Evolutionary conservation across 37 sponge, comb jelly and placozoan species (phyloP).

Genomic region (Ephydatia muelleri): DNA sequence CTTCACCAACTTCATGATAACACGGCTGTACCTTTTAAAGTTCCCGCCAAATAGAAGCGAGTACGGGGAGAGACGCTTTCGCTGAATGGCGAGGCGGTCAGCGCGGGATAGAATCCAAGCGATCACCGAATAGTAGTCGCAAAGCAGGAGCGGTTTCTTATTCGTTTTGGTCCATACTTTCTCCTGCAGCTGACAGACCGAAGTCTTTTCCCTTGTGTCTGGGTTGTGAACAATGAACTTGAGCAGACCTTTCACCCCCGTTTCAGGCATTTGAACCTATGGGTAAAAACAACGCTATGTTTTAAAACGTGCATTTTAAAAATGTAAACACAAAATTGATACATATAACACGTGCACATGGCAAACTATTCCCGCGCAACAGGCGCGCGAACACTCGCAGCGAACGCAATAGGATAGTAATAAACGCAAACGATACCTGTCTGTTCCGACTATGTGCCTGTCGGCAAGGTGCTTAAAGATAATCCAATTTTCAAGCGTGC

Average conservation of each 20-base stretch:
- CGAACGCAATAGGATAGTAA: neutral
- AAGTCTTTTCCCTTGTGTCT: conserved; percentile 17
- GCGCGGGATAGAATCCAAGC: conserved; percentile 13
- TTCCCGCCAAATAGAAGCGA: conserved; percentile 37
- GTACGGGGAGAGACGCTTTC: conserved; percentile 40
- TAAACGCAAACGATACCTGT: neutral
- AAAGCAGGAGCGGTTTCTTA: conserved; percentile 34
- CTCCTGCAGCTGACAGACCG: conserved; percentile 12
- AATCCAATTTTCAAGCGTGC: neutral
- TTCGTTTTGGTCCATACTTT: conserved; percentile 2
- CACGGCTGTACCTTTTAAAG: conserved; percentile 12
- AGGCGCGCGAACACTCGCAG: neutral
- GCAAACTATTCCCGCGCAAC: neutral
- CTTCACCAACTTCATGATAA: conserved; percentile 43
- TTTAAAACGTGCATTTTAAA: neutral
- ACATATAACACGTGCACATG: too few species aligned
- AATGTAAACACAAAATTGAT: neutral
- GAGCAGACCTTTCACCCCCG: conserved; percentile 26
- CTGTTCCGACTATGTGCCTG: neutral
- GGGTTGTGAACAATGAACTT: conserved; percentile 34
- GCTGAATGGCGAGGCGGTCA: conserved; percentile 5
- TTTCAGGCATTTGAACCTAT: conserved; percentile 4
- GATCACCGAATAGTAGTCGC: conserved; percentile 17
- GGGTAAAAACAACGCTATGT: neutral
- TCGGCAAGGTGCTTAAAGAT: neutral